A percentile compares a stretch with the other conserved stretches of the same genome.
These are phyloP conservation scores for Saxicola maurus DNA, from an alignment of 2,797 vertebrate species.

Conservation along the genomic window DNA sequence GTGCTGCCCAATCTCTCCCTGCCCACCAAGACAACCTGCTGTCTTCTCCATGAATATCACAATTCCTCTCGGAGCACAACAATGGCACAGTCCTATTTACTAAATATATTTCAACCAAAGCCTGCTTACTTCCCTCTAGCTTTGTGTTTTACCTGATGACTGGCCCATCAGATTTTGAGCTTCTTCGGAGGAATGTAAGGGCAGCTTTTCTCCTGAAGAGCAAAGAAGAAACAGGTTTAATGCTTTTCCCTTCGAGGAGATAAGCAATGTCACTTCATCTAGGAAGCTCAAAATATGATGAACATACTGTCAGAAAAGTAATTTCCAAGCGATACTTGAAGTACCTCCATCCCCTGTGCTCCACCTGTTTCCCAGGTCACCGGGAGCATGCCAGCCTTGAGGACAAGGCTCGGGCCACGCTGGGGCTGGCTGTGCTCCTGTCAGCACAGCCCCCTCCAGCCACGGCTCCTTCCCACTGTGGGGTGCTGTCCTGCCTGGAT, in stretches of 20 bases:
- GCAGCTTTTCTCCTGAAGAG: slow-evolving; percentile 86
- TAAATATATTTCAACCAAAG: not conserved
- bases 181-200: slow-evolving; percentile 86
- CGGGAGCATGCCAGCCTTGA: not conserved
- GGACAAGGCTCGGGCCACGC: not conserved
- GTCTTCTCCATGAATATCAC: not conserved
- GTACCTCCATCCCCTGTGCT: not conserved
- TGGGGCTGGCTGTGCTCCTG: not conserved
- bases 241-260: slow-evolving; percentile 81
- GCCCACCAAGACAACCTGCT: not conserved
- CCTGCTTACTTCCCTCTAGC: slow-evolving; percentile 45
- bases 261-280: slow-evolving; percentile 79
- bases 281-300: slow-evolving; percentile 83
- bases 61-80: not conserved
- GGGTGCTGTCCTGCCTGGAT: not conserved
- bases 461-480: fast-evolving
- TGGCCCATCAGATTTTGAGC: slow-evolving; percentile 86
- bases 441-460: fast-evolving
- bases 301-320: slow-evolving; percentile 43
- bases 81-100: not conserved
- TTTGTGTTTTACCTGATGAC: slow-evolving; percentile 76
- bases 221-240: slow-evolving; percentile 82
- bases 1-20: not conserved
- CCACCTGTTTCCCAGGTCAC: not conserved
- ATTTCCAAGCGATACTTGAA: slow-evolving; percentile 3